phyloP scores from a whole-genome alignment of 2,113 vertebrate species.

The Peromyscus maniculatus region DNA sequence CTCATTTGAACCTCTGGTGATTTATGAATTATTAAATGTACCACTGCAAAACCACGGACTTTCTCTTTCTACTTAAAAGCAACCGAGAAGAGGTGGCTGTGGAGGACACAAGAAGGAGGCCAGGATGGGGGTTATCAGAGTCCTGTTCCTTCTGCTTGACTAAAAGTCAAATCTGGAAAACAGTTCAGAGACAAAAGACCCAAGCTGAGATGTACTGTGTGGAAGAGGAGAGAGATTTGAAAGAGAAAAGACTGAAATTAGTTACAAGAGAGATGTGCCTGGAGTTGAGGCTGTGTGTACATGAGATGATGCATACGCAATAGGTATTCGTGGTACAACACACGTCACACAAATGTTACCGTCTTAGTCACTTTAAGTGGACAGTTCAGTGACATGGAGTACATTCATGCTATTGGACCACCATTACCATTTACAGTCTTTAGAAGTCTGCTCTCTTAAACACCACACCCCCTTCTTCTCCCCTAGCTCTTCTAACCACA shows the following conservation, averaged over 20 bases:
- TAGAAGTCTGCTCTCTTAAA: not conserved
- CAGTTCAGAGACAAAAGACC: conserved; percentile 75
- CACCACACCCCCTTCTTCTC: not conserved
- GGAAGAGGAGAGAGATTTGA: conserved; percentile 69
- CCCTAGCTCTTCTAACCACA: not conserved
- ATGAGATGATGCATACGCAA: not conserved
- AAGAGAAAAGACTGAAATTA: conserved; percentile 69
- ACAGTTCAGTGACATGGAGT: not conserved
- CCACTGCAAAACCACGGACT: conserved; percentile 87
- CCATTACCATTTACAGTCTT: too few species aligned
- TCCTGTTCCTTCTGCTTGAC: conserved; percentile 71
- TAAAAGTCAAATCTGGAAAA: conserved; percentile 82
- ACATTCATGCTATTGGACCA: rapidly evolving
- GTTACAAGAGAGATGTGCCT: not conserved
- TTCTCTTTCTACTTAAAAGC: conserved; percentile 89
- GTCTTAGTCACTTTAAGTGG: not conserved
- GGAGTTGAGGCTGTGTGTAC: not conserved
- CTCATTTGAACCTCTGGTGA: conserved; percentile 90
- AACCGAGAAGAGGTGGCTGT: conserved; percentile 78
- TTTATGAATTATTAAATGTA: conserved; percentile 93
- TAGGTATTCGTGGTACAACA: not conserved
- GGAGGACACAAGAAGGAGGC: conserved; percentile 75
- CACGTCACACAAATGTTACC: not conserved
- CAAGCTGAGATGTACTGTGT: conserved; percentile 72
- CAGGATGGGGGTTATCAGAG: conserved; percentile 73